These are phyloP conservation scores for Diachasma alloeum DNA, from an alignment of 1,140 invertebrate genomes.

Conservation along the genomic window DNA sequence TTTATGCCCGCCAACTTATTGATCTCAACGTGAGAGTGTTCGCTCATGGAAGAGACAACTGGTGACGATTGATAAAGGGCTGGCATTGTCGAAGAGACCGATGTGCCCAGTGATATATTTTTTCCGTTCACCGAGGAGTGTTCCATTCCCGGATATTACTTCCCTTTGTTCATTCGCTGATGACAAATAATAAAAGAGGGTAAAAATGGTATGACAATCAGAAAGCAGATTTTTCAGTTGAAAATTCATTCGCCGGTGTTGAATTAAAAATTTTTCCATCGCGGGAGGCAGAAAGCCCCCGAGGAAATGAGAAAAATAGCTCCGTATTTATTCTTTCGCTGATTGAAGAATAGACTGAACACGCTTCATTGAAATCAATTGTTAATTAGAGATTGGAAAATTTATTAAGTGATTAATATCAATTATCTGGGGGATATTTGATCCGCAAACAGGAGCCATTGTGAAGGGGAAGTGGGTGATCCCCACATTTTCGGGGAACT, in stretches of 20 bases:
- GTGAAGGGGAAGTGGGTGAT: not conserved
- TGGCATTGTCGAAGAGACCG: constrained; percentile 9
- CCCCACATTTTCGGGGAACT: constrained; percentile 26
- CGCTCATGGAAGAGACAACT: constrained; percentile 28
- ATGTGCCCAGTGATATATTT: not conserved
- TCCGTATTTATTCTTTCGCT: not conserved
- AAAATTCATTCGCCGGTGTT: not conserved
- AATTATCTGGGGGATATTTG: not conserved
- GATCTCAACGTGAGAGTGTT: not conserved
- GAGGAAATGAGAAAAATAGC: not conserved
- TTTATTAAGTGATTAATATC: not conserved
- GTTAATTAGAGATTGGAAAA: no score
- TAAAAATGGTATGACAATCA: not conserved
- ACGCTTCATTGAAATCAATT: not conserved
- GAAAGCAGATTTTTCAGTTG: constrained; percentile 2
- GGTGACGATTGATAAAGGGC: constrained; percentile 45
- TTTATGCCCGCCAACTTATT: not conserved
- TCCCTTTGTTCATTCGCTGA: constrained; percentile 39
- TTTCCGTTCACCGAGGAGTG: not conserved
- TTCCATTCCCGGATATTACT: constrained; percentile 34
- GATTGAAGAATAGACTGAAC: not conserved
- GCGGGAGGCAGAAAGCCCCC: not conserved
- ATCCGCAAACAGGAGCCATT: not conserved
- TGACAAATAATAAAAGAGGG: constrained; percentile 26
- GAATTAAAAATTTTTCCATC: not conserved